Conservation (phyloP, 2,888 invertebrate species). For the Trisateles emortualis region DNA sequence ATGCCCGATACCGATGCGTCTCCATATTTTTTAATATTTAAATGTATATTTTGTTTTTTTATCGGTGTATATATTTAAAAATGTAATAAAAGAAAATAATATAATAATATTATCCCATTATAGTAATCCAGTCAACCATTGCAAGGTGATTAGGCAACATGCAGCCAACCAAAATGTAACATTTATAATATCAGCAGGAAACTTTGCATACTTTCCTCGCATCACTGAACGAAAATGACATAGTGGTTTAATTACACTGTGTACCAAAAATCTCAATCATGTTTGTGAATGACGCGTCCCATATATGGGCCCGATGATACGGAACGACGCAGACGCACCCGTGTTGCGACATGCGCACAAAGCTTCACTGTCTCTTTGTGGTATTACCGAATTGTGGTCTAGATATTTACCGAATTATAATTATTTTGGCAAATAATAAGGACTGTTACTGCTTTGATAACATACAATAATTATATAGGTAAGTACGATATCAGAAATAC, state of each 20-base stretch:
- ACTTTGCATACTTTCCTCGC: constrained; percentile 25
- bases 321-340: constrained; percentile 67
- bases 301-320: constrained; percentile 66
- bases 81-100: no score
- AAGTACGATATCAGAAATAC: no score
- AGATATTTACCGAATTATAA: constrained; percentile 14
- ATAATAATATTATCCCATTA: no score
- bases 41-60: no score
- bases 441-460: no score
- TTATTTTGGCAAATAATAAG: neutral
- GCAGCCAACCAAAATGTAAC: neutral
- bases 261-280: constrained; percentile 56
- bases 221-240: constrained; percentile 40
- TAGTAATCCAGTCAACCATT: neutral
- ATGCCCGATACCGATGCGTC: no score
- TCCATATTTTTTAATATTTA: no score
- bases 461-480: no score
- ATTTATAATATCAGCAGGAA: constrained; percentile 14
- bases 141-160: neutral
- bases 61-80: no score
- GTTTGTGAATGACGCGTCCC: constrained; percentile 65
- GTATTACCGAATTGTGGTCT: constrained; percentile 29
- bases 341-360: constrained; percentile 63
- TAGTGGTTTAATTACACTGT: constrained; percentile 45
- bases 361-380: constrained; percentile 62